Percentiles rank a stretch among this genome's conserved stretches.
phyloP scores from a whole-genome alignment of 2,797 vertebrate species.

The Benthosema pterotum region DNA sequence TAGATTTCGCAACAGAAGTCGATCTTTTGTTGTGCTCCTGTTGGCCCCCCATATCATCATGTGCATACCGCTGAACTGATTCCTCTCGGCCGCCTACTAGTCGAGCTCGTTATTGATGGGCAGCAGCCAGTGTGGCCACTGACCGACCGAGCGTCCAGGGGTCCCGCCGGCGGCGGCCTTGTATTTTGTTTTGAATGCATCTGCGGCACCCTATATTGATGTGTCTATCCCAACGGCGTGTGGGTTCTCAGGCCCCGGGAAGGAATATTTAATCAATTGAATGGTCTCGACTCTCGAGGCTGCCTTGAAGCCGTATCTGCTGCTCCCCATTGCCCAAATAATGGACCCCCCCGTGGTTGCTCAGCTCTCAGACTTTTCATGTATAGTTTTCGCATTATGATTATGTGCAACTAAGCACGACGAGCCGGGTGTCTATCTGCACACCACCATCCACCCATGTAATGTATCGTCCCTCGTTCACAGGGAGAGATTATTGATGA shows the following conservation, averaged over 20 bases:
- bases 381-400: conserved; percentile 32
- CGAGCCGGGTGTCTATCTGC: conserved; percentile 35
- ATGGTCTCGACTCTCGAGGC: too few species aligned
- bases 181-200: conserved; percentile 54
- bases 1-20: background rate
- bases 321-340: background rate
- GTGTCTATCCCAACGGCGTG: background rate
- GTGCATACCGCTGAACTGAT: background rate
- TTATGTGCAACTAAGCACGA: conserved; percentile 17
- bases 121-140: too few species aligned
- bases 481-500: conserved; percentile 70
- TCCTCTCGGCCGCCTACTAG: background rate
- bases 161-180: conserved; percentile 53
- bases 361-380: conserved; percentile 27
- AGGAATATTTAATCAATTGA: background rate
- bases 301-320: too few species aligned
- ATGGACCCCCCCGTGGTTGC: background rate
- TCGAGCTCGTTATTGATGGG: conserved; percentile 21
- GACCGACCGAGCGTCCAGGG: too few species aligned
- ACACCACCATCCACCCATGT: conserved; percentile 46
- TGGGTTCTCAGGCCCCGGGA: conserved; percentile 1
- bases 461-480: conserved; percentile 52
- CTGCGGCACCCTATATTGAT: conserved; percentile 29
- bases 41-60: conserved; percentile 1
- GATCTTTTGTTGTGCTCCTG: conserved; percentile 74